A percentile compares a stretch with the other conserved stretches of the same genome.
Conservation (phyloP, 2,888 invertebrate species). For the Isoperla grammatica region DNA sequence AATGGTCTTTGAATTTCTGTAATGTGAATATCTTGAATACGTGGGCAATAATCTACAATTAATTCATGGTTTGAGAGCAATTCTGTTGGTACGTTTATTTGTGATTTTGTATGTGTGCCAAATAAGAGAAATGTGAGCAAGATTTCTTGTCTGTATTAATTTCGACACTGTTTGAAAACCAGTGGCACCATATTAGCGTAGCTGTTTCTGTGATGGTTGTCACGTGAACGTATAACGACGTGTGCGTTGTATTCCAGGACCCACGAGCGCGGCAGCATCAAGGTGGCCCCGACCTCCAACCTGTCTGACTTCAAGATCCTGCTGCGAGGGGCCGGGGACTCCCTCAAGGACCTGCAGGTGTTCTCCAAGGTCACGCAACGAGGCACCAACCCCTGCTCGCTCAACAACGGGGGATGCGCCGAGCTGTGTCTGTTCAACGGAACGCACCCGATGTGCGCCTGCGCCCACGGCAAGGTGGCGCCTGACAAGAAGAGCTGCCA, state of each 20-base stretch:
- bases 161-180: no score
- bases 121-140: no score
- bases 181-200: no score
- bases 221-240: no score
- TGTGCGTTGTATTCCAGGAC: conserved; percentile 43
- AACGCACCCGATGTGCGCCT: conserved; percentile 63
- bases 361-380: conserved; percentile 51
- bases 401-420: conserved; percentile 65
- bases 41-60: no score
- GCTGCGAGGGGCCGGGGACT: conserved; percentile 55
- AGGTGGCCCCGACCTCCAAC: conserved; percentile 57
- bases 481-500: conserved; percentile 61
- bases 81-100: no score
- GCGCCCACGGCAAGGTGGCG: conserved; percentile 73
- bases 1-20: no score
- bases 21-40: no score
- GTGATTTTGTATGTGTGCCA: no score
- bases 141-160: no score
- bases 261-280: conserved; percentile 57
- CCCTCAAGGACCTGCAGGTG: conserved; percentile 63
- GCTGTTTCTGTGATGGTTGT: no score
- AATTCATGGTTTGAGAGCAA: no score
- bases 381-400: conserved; percentile 58
- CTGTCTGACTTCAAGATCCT: conserved; percentile 52
- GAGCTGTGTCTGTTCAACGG: conserved; percentile 75